Conservation (phyloP, 2,797 vertebrate genomes). For the Rhyacichthys aspro region DNA sequence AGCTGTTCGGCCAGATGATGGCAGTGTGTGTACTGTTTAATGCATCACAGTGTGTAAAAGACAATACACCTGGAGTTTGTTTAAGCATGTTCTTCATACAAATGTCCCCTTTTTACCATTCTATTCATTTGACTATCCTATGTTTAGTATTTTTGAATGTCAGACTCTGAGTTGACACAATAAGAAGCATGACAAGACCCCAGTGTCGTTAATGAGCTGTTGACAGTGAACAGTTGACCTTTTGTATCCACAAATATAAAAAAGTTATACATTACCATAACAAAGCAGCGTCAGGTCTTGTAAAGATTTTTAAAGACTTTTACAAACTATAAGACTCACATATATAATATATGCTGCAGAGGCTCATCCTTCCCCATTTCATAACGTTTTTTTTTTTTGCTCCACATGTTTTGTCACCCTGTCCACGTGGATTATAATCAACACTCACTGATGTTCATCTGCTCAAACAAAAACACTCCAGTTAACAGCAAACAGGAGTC, state of each 20-base stretch:
- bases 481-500: slow-evolving; percentile 10
- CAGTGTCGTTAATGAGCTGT: neutral
- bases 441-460: slow-evolving; percentile 2
- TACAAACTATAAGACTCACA: neutral
- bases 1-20: slow-evolving; percentile 58
- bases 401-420: too few relatives aligned
- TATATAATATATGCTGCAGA: neutral
- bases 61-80: slow-evolving; percentile 3
- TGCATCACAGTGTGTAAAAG: neutral
- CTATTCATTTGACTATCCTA: too few relatives aligned
- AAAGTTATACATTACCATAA: too few relatives aligned
- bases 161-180: neutral
- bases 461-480: neutral
- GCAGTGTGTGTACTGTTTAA: slow-evolving; percentile 62
- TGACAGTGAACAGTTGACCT: neutral
- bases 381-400: too few relatives aligned
- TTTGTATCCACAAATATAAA: neutral
- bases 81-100: neutral
- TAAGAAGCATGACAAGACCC: neutral
- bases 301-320: neutral
- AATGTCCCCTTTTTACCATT: too few relatives aligned
- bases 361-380: neutral
- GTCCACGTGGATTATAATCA: too few relatives aligned
- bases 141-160: too few relatives aligned
- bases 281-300: neutral